Evolutionary conservation across 2,797 vertebrate genomes (phyloP).

Genomic region (Lindbergichthys nudifrons): DNA sequence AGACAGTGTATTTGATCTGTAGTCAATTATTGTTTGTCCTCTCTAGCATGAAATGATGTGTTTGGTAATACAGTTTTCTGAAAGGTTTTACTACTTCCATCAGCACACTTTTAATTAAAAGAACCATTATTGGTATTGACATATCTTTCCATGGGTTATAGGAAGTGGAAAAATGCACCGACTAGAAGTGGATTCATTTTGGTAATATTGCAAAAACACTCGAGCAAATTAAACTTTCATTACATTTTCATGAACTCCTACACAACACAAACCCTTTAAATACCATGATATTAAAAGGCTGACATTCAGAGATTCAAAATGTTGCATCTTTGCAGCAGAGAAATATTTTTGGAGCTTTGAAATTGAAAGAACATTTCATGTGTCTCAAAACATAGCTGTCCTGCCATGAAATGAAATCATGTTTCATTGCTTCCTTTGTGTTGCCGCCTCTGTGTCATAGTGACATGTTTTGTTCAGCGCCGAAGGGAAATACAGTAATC

Average conservation of each 20-base stretch:
- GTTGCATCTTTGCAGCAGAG: neutral
- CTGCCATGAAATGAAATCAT: conserved; percentile 2
- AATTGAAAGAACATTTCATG: conserved; percentile 5
- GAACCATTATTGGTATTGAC: conserved; percentile 9
- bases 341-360: neutral
- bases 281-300: neutral
- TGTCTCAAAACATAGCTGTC: neutral
- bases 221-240: conserved; percentile 1
- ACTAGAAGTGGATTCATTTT: neutral
- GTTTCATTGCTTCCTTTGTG: conserved; percentile 22
- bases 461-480: conserved; percentile 23
- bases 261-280: neutral
- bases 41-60: conserved; percentile 48
- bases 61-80: conserved; percentile 40
- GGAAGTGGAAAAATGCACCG: neutral
- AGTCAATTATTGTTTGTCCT: conserved; percentile 22
- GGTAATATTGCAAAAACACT: neutral
- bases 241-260: neutral
- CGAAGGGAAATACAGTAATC: conserved; percentile 36
- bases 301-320: neutral
- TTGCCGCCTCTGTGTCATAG: conserved; percentile 5
- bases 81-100: conserved; percentile 25
- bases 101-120: conserved; percentile 46
- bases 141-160: neutral
- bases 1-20: conserved; percentile 14